These are phyloP conservation scores for Nothoprocta perdicaria DNA, from an alignment of 2,113 vertebrate species.

Conservation along the genomic window DNA sequence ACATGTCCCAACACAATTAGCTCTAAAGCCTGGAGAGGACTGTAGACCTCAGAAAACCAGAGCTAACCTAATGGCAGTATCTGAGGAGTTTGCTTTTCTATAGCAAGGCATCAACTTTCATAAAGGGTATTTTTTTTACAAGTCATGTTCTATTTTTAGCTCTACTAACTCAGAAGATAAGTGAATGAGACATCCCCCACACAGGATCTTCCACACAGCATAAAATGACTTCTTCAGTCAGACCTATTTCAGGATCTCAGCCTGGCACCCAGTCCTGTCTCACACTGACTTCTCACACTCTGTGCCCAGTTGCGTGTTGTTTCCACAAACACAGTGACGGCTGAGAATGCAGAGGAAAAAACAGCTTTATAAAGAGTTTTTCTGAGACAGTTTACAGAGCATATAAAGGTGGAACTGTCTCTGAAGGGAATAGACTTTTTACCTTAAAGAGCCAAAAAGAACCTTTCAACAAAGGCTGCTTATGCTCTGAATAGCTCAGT, in stretches of 20 bases:
- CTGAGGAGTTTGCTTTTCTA: constrained; percentile 10
- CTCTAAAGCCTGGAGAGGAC: constrained; percentile 13
- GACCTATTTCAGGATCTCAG: constrained; percentile 28
- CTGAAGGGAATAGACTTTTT: neutral
- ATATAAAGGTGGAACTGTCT: constrained; percentile 51
- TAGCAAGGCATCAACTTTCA: constrained; percentile 6
- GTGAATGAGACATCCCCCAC: neutral
- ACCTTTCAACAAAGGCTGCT: constrained; percentile 32
- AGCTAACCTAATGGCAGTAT: constrained; percentile 13
- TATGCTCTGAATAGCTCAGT: constrained; percentile 25
- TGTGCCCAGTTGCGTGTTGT: constrained; percentile 22
- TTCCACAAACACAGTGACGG: constrained; percentile 35
- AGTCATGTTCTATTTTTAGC: neutral
- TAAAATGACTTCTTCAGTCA: neutral
- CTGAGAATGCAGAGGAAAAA: constrained; percentile 38
- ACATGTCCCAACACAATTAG: neutral
- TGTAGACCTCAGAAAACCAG: constrained; percentile 29
- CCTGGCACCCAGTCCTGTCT: neutral
- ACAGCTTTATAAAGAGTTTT: neutral
- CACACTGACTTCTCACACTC: neutral
- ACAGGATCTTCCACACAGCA: neutral
- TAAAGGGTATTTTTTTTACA: constrained; percentile 43
- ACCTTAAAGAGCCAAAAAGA: constrained; percentile 33
- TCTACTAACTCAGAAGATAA: neutral
- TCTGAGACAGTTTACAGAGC: constrained; percentile 5